Base-by-base conservation (phyloP, 1,140 invertebrate genomes). In the Trachymyrmex cornetzi region DNA sequence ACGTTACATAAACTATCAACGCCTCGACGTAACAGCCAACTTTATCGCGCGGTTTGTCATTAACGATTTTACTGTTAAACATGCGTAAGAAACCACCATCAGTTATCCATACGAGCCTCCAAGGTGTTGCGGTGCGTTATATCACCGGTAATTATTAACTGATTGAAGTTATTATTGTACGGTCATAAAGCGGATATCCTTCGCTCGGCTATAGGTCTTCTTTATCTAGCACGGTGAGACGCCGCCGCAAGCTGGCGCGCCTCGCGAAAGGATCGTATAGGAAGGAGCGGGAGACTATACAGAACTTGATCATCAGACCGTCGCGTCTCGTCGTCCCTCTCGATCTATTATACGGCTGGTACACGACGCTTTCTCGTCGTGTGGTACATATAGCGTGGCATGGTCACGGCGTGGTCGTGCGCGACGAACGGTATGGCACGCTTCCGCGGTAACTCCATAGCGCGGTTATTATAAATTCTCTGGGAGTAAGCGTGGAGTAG, bases 401-500 rank as follows among this genome's bases (percentile, higher is more conserved):
- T 48, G 48, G 59, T 85, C 71, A 71, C 71, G 38, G 38, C 79
- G 75, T 63, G 50, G 57, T 85, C 88, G 88, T 89, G 81, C 88
- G 88, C 88, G 64, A 89, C 67, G 86, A 77, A 87, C 86, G 91
- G 87, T 79, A 88, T 81, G 82, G 80, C 92, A 74, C 88, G 85
- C 84, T 87, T 82, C 79, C 72, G 86, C 81, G 74, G 79, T 89
- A 89, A 90, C 86, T 87, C 89, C 90, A 89, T 89, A 91, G 81
- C 88, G 85, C 89, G 86, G 91, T 93, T 93, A 94, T 94, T 94
- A 94, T 94, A 92, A 94, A 94, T 94, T 94, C 94, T 87, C 90
- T 88, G 85, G 87, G 87, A 93, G 93, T 92, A 90, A 85, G 90
- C 89, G 79, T 61, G 79, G 69, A 89, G 91, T 93, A 88, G 87